Evolutionary conservation across 2,888 invertebrate genomes (phyloP).

Genomic region (Agrenia bidenticulata): DNA sequence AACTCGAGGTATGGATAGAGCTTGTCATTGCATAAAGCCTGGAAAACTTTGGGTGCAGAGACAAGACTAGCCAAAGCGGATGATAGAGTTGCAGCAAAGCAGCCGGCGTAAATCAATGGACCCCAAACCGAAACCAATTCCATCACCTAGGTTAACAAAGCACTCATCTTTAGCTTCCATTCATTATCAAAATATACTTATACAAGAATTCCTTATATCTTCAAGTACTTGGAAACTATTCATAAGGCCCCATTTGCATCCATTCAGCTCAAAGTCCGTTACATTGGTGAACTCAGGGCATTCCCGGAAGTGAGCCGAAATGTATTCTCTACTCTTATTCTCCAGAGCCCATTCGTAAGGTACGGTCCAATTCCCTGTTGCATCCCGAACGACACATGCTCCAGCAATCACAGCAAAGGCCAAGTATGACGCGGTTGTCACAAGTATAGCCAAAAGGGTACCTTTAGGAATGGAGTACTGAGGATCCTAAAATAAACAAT

Average conservation of each 20-base stretch:
- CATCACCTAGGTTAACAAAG: too few relatives aligned
- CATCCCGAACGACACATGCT: slow-evolving; percentile 67
- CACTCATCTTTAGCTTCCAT: too few relatives aligned
- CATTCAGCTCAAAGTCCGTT: slow-evolving; percentile 57
- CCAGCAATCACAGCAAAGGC: slow-evolving; percentile 78
- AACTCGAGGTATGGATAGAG: slow-evolving; percentile 91
- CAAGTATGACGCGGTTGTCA: slow-evolving; percentile 85
- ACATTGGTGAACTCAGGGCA: slow-evolving; percentile 33
- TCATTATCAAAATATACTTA: too few relatives aligned
- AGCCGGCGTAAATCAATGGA: slow-evolving; percentile 88
- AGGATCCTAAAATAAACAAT: slow-evolving; percentile 68
- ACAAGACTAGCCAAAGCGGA: slow-evolving; percentile 95
- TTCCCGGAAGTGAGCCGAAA: slow-evolving; percentile 32
- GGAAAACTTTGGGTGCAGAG: slow-evolving; percentile 77
- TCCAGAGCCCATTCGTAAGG: slow-evolving; percentile 56
- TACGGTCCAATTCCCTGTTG: slow-evolving; percentile 69
- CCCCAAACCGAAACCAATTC: slow-evolving; percentile 76
- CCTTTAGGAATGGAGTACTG: slow-evolving; percentile 88
- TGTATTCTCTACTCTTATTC: slow-evolving; percentile 38
- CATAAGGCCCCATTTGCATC: slow-evolving; percentile 71
- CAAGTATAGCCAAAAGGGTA: slow-evolving; percentile 81
- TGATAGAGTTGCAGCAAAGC: slow-evolving; percentile 94
- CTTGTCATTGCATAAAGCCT: slow-evolving; percentile 81
- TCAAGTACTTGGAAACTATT: slow-evolving; percentile 72
- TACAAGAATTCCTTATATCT: too few relatives aligned